Conservation (phyloP, 1,140 invertebrate species). For the Carposina sasakii region DNA sequence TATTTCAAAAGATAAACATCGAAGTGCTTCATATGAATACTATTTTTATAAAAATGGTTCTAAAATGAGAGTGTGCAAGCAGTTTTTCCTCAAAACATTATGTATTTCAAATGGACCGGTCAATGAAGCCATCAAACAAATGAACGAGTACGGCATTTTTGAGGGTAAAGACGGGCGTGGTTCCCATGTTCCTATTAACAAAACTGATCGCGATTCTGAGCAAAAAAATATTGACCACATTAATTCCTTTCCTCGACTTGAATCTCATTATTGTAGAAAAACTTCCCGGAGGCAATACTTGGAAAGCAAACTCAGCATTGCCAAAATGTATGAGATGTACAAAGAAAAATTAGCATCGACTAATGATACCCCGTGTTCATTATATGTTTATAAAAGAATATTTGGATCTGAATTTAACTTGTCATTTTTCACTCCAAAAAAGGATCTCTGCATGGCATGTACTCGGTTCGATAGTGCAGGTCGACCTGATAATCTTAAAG, state of each 20-base stretch:
- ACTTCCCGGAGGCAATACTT: conserved; percentile 16
- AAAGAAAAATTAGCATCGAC: too few relatives aligned
- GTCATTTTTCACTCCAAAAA: conserved; percentile 15
- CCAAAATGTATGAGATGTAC: conserved; percentile 20
- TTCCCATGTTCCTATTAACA: conserved; percentile 23
- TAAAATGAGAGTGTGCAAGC: conserved; percentile 23
- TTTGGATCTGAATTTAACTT: conserved; percentile 9
- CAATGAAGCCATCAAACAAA: conserved; percentile 22
- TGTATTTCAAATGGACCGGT: conserved; percentile 18
- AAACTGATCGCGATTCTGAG: conserved; percentile 16
- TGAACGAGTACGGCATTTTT: conserved; percentile 12
- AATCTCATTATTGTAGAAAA: conserved; percentile 24
- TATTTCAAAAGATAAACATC: too few relatives aligned
- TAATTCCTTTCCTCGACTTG: conserved; percentile 18
- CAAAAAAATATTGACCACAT: conserved; percentile 22
- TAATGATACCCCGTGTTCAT: background rate
- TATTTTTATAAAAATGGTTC: too few relatives aligned
- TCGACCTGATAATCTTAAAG: conserved; percentile 12
- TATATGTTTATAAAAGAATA: background rate
- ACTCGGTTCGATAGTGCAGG: conserved; percentile 12
- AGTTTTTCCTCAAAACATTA: conserved; percentile 24
- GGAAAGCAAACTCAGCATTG: conserved; percentile 18
- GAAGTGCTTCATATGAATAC: too few relatives aligned
- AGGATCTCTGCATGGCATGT: conserved; percentile 18
- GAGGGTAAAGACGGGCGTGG: conserved; percentile 21